Base-by-base conservation (phyloP, 2,113 vertebrate genomes). In the Phrynocephalus versicolor region DNA sequence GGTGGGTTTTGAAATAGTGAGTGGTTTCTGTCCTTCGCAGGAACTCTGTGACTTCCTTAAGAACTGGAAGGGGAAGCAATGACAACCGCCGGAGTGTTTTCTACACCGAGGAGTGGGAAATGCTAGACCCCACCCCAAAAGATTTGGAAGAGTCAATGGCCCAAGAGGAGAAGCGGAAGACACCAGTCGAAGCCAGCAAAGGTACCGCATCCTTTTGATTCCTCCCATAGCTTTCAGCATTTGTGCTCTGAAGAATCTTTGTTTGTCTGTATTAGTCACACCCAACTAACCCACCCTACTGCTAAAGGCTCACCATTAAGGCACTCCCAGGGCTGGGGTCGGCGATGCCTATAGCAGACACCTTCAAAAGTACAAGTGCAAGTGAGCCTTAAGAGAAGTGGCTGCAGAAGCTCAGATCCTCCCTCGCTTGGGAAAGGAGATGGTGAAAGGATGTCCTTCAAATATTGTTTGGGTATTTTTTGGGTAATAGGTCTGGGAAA, bases 91-190 rank as follows among this genome's bases (percentile, higher is more conserved):
- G 90, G 90, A 99, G 98, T 2, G 33, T 98, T 18, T 99, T 99
- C 94, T 99, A 99, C 73, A 97, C 98, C 45, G 99, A 99, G n/a
- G 98, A 99, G 39, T 99, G 99, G 99, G 99, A 99, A 89, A 90
- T 99, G 81, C 89, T 99, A 87, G 98, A 99, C 23, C 96, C 97
- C 70, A 96, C 96, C 15, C 90, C 95, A 10, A 99, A 97, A 69
- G 98, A 99, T 83, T 91, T 97, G 88, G 93, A 97, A 71, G 98
- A 99, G 76, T 96, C 96, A 0, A 35, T 91, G 74, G 90, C 84
- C 0, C 95, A 94, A 67, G 97, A 97, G 23, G 95, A 95, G 10
- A 95, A 88, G 84, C 94, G 89, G 74, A 98, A 97, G 82, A 90
- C 89, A 37, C 75, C 92, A 25, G 85, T 93, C 12, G 97, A 98